Evolutionary conservation across 2,113 vertebrate genomes (phyloP), one percentile per base, ranked within the genome.

Genomic region (Corythaeola cristata): DNA sequence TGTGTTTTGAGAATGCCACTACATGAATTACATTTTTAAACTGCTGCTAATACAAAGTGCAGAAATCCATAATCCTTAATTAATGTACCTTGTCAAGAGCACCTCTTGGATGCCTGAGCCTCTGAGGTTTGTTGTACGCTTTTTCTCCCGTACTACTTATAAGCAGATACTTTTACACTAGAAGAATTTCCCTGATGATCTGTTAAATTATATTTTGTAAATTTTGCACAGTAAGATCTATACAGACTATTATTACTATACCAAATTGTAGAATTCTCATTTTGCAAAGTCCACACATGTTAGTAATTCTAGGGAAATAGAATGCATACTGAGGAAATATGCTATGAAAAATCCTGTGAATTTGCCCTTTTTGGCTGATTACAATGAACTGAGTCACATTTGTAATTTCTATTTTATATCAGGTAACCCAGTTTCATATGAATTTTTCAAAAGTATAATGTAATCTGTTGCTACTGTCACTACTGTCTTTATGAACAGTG

Each of bases 51-150:
- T 88, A 44, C 6, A 14, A 89, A 77, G 37, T 84, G 30, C 28
- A 85, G 68, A 96, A 95, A 94, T 84, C 50, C 68, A 33, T 93
- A 93, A 90, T 95, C 82, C 75, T 88, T 79, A 84, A 93, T 96
- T 96, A 86, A 67, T 56, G n/a, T 79, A 86, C 32, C 14, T 93
- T 88, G 59, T 95, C 85, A 90, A 90, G 78, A 90, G 47, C 37
- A 74, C 63, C 37, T 94, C 50, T 84, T 93, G 52, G 52, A 86
- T 88, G 68, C 76, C 56, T 60, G 73, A 91, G 86, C 21, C 75
- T 93, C 64, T 95, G 33, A 56, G 49, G 44, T 78, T 86, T 93
- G n/a, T 50, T 93, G 88, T 86, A 84, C 8, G 7, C 41, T 88
- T 78, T 50, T 90, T 93, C 50, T 85, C 53, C 22, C 27, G 1